Conservation (phyloP, 2,113 vertebrate species). For the Elanus axillaris region DNA sequence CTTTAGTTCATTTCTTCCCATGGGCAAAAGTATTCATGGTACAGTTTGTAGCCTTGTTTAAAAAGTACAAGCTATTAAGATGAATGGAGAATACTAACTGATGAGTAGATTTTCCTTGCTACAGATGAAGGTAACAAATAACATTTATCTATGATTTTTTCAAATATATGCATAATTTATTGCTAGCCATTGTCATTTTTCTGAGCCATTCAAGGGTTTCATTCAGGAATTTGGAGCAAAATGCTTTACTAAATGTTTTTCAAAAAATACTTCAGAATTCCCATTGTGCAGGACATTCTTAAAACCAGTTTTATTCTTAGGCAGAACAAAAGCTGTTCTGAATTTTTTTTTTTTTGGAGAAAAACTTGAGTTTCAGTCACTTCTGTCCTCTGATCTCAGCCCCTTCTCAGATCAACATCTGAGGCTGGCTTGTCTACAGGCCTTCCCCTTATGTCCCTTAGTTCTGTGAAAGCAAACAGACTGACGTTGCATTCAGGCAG, state of each 20-base stretch:
- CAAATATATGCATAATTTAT: not conserved
- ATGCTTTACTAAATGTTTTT: not conserved
- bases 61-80: not conserved
- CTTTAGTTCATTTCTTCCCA: not conserved
- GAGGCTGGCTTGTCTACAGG: not conserved
- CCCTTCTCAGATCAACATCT: not conserved
- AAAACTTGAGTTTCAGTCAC: not conserved
- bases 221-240: not conserved
- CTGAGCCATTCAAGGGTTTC: not conserved
- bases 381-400: not conserved
- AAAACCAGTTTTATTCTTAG: not conserved
- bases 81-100: not conserved
- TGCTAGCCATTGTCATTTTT: not conserved
- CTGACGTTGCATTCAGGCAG: not conserved
- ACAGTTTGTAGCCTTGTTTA: not conserved
- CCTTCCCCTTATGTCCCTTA: not conserved
- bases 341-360: not conserved
- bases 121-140: not conserved
- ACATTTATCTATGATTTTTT: not conserved
- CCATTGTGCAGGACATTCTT: not conserved
- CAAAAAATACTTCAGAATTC: not conserved
- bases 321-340: not conserved
- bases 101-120: not conserved
- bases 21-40: not conserved
- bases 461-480: not conserved